These are phyloP conservation scores for Corythaixoides concolor DNA, from an alignment of 2,113 vertebrate species.

Conservation along the genomic window DNA sequence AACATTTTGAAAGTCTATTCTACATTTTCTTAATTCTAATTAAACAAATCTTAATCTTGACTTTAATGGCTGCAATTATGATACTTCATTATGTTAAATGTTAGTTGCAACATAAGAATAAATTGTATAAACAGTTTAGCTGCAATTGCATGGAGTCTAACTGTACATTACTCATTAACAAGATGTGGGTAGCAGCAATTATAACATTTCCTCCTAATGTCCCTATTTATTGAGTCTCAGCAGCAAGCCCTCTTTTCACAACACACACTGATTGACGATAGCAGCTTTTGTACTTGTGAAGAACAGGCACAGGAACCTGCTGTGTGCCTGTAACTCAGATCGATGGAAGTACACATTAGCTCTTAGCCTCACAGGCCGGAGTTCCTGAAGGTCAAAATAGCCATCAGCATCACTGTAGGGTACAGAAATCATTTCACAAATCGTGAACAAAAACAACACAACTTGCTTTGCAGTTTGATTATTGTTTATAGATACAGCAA, in stretches of 20 bases:
- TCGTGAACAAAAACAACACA: slow-evolving; percentile 82
- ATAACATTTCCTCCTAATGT: slow-evolving; percentile 84
- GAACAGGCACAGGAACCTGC: slow-evolving; percentile 74
- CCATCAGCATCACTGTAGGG: slow-evolving; percentile 88
- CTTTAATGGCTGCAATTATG: slow-evolving; percentile 85
- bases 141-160: slow-evolving; percentile 82
- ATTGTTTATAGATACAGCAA: slow-evolving; percentile 99
- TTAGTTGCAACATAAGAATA: slow-evolving; percentile 84
- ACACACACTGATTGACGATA: slow-evolving; percentile 78
- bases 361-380: slow-evolving; percentile 76
- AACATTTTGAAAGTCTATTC: slow-evolving; percentile 72
- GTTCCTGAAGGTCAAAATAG: slow-evolving; percentile 91
- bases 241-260: slow-evolving; percentile 80
- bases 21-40: slow-evolving; percentile 88
- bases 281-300: slow-evolving; percentile 77
- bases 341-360: slow-evolving; percentile 84
- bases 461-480: slow-evolving; percentile 98
- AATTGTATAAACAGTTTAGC: slow-evolving; percentile 88
- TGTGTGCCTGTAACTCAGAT: slow-evolving; percentile 80
- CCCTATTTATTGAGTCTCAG: slow-evolving; percentile 87
- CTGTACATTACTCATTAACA: slow-evolving; percentile 90
- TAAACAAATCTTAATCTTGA: slow-evolving; percentile 86
- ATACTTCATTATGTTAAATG: slow-evolving; percentile 85
- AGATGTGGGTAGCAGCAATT: slow-evolving; percentile 86
- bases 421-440: slow-evolving; percentile 86